Percentiles rank a stretch among this genome's conserved stretches.
Conservation (phyloP, 2,888 invertebrate species). For the Tenthredo mesomela region DNA sequence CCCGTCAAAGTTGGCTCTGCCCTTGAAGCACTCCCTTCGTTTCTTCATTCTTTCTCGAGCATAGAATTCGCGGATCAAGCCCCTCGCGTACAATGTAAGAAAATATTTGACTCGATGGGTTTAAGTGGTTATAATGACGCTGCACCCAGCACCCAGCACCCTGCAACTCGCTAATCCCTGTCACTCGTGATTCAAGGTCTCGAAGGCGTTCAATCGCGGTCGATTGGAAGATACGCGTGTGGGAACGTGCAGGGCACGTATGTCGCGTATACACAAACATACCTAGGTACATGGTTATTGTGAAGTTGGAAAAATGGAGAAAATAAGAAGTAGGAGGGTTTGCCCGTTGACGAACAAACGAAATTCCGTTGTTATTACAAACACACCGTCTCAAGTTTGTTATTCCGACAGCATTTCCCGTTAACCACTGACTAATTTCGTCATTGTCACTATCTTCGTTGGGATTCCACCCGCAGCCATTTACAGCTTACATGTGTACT, state of each 20-base stretch:
- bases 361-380: conserved; percentile 46
- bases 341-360: conserved; percentile 38
- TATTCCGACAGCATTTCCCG: conserved; percentile 47
- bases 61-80: background rate
- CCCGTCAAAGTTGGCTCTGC: background rate
- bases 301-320: background rate
- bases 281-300: background rate
- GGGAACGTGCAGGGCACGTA: background rate
- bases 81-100: background rate
- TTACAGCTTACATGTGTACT: background rate
- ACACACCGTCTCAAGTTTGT: conserved; percentile 11
- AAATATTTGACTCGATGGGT: conserved; percentile 9
- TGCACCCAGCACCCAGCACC: conserved; percentile 15
- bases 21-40: background rate
- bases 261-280: background rate
- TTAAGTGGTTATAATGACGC: conserved; percentile 17
- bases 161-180: background rate
- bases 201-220: background rate
- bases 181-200: conserved; percentile 31
- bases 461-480: conserved; percentile 48
- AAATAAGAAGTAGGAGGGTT: conserved; percentile 36
- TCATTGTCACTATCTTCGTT: conserved; percentile 48
- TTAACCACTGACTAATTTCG: conserved; percentile 52
- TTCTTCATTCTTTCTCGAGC: background rate
- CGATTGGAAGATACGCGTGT: background rate